phyloP scores from a whole-genome alignment of 2,113 vertebrate species.

The Anthoscopus minutus region DNA sequence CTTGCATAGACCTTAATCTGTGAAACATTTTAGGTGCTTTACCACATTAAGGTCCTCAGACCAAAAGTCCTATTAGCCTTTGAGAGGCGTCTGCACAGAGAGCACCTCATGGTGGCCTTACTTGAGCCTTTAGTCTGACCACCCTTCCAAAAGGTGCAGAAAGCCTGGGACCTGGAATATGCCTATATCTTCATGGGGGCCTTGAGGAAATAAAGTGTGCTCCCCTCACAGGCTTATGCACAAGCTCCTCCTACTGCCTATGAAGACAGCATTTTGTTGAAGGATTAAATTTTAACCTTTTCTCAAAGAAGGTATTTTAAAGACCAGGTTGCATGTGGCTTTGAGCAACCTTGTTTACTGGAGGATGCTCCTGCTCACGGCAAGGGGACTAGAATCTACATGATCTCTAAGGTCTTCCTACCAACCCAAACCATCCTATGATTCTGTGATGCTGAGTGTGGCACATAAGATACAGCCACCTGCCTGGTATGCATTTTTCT shows the following conservation, averaged over 20 bases:
- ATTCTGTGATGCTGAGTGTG: not conserved
- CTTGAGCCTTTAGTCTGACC: not conserved
- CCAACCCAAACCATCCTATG: not conserved
- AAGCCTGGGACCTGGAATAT: not conserved
- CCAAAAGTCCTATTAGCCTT: not conserved
- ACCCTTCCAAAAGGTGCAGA: not conserved
- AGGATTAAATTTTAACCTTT: not conserved
- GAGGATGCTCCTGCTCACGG: not conserved
- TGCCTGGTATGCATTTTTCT: not conserved
- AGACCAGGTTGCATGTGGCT: not conserved
- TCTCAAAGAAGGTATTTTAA: not conserved
- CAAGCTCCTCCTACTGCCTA: not conserved
- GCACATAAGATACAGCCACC: not conserved
- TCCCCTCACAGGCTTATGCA: not conserved
- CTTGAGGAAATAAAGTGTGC: not conserved
- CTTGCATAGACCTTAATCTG: not conserved
- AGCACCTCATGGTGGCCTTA: not conserved
- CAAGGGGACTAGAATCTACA: fast-evolving
- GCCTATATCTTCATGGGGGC: fast-evolving
- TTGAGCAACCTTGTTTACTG: not conserved
- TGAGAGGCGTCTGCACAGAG: not conserved
- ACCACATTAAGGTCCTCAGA: not conserved
- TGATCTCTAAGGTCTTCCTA: not conserved
- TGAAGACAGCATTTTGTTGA: not conserved
- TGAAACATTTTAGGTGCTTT: not conserved